Percentiles rank a stretch among this genome's conserved stretches.
These are phyloP conservation scores for Phalacrocorax carbo DNA, from an alignment of 2,113 vertebrate genomes.

Conservation along the genomic window DNA sequence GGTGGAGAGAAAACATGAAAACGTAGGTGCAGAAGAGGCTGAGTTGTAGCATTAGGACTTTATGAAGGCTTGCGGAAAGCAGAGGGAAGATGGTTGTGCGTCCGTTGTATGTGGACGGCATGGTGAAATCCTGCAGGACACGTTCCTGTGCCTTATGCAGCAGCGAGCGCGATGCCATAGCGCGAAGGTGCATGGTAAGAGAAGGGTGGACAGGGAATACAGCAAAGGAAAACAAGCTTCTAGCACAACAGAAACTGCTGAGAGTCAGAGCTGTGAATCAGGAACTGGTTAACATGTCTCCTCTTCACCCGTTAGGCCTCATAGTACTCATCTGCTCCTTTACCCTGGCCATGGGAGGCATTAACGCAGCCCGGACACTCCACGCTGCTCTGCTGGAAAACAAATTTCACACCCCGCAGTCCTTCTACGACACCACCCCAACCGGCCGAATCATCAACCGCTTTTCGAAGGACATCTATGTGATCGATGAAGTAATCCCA, in stretches of 20 bases:
- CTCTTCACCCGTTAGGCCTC: constrained; percentile 74
- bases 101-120: not conserved
- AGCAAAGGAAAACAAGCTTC: not conserved
- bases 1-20: not conserved
- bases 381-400: constrained; percentile 86
- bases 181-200: not conserved
- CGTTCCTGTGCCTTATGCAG: not conserved
- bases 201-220: not conserved
- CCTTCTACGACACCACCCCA: constrained; percentile 95
- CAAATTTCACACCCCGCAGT: constrained; percentile 89
- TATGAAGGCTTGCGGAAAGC: not conserved
- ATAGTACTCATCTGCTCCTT: constrained; percentile 86
- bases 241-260: not conserved
- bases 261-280: rapidly evolving
- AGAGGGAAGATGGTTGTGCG: not conserved
- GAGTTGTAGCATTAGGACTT: not conserved
- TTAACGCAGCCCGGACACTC: constrained; percentile 82
- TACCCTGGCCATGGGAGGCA: constrained; percentile 85
- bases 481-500: constrained; percentile 89
- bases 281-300: not conserved
- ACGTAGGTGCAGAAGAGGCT: not conserved
- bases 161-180: rapidly evolving
- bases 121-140: not conserved
- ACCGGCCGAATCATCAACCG: constrained; percentile 93
- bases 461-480: constrained; percentile 93